phyloP scores from a whole-genome alignment of 2,113 vertebrate genomes.

The Pseudorhombus dupliciocellatus region DNA sequence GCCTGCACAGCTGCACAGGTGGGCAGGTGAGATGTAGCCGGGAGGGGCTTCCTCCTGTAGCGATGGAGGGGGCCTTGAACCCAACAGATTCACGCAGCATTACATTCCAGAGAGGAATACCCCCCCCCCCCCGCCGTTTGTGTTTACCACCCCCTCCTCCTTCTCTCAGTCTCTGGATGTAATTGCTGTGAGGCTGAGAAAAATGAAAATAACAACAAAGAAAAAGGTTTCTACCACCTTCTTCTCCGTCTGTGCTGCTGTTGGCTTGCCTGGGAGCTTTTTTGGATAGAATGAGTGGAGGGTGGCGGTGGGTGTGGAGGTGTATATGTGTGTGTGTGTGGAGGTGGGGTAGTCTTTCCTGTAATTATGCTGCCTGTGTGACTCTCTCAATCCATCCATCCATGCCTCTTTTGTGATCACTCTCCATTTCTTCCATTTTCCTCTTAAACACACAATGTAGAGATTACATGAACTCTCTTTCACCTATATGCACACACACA shows the following conservation, averaged over 20 bases:
- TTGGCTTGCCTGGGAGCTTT: conserved; percentile 20
- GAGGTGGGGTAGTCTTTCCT: conserved; percentile 30
- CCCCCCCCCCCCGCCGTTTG: conserved; percentile 22
- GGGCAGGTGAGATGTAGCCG: conserved; percentile 13
- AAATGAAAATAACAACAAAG: conserved; percentile 69
- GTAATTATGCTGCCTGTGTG: conserved; percentile 61
- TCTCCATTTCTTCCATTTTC: conserved; percentile 38
- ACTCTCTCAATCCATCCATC: conserved; percentile 38
- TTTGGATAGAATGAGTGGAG: conserved; percentile 5
- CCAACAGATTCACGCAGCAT: conserved; percentile 10
- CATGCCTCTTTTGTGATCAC: conserved; percentile 35
- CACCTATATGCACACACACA: conserved; percentile 4
- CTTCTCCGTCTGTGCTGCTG: conserved; percentile 32
- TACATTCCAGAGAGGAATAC: conserved; percentile 25
- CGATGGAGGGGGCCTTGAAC: conserved; percentile 34
- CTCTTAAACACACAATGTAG: conserved; percentile 21
- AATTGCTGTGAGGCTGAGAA: conserved; percentile 59
- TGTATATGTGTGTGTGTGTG: too few species aligned
- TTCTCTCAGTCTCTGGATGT: conserved; percentile 40
- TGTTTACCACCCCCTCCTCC: conserved; percentile 26
- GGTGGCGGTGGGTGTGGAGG: not conserved
- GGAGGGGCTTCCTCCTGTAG: conserved; percentile 12
- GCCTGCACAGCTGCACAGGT: conserved; percentile 14
- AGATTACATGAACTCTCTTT: conserved; percentile 11
- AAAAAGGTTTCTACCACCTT: conserved; percentile 34